Conservation (phyloP, 2,888 invertebrate genomes). For the Netelia inedita region DNA sequence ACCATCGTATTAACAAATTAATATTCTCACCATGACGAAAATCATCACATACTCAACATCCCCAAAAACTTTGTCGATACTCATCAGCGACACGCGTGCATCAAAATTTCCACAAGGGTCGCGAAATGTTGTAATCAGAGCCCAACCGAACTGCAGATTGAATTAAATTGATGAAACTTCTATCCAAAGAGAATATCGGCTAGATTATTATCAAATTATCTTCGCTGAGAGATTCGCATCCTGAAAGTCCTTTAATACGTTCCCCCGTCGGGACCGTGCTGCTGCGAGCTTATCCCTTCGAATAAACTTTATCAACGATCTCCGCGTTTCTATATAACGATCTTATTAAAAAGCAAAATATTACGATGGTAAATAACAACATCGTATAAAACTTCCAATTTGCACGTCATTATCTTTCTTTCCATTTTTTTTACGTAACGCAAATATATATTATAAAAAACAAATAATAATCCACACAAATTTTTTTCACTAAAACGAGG, state of each 20-base stretch:
- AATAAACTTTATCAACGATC: background rate
- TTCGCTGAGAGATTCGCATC: background rate
- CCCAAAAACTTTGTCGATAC: background rate
- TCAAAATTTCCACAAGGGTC: background rate
- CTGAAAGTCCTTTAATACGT: background rate
- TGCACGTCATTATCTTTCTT: background rate
- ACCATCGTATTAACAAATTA: background rate
- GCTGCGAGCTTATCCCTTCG: background rate
- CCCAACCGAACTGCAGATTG: background rate
- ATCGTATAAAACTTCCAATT: background rate
- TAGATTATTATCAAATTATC: background rate
- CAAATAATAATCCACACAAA: too few species aligned
- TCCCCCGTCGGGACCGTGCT: background rate
- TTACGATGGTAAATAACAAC: background rate
- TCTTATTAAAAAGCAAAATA: background rate
- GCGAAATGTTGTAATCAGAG: background rate
- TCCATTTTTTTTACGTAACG: background rate
- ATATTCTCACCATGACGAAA: background rate
- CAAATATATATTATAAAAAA: background rate
- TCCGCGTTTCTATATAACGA: background rate
- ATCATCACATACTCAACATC: background rate
- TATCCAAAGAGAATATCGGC: background rate
- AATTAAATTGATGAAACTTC: background rate
- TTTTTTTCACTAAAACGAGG: background rate
- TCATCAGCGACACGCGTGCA: background rate